Conservation (phyloP, 2,797 vertebrate genomes). For the Gallirallus australis region DNA sequence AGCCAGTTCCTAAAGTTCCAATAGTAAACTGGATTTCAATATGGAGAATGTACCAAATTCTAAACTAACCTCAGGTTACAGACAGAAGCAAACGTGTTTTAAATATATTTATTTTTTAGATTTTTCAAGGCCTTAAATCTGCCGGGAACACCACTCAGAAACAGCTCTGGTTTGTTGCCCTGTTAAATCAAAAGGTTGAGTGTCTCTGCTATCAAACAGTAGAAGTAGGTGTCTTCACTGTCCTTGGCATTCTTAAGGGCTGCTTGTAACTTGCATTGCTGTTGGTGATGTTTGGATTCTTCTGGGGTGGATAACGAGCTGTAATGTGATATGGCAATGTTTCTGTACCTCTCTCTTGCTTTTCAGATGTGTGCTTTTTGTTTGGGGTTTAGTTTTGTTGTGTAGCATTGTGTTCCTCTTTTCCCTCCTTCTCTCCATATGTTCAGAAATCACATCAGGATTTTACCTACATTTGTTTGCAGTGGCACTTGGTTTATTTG, state of each 20-base stretch:
- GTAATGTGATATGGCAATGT: not conserved
- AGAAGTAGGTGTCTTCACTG: not conserved
- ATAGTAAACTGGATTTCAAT: not conserved
- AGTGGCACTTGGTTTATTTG: not conserved
- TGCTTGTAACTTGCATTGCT: not conserved
- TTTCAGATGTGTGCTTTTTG: not conserved
- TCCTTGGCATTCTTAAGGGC: not conserved
- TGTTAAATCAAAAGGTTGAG: not conserved
- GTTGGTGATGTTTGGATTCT: not conserved
- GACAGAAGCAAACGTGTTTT: not conserved
- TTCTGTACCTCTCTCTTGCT: not conserved
- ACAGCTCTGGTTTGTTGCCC: not conserved
- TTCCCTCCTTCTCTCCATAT: accelerated
- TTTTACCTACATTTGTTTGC: not conserved
- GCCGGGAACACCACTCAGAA: not conserved
- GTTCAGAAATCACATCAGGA: not conserved
- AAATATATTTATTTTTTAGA: not conserved
- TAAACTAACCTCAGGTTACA: not conserved
- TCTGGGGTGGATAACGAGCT: not conserved
- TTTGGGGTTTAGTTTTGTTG: not conserved
- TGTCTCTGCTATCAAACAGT: not conserved
- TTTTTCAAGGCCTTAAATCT: not conserved
- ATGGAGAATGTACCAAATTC: not conserved
- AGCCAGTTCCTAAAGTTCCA: not conserved
- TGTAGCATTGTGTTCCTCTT: not conserved